Evolutionary conservation across 2,797 vertebrate genomes (phyloP), one percentile per base, ranked within the genome.

Genomic region (Lutjanus campechanus): DNA sequence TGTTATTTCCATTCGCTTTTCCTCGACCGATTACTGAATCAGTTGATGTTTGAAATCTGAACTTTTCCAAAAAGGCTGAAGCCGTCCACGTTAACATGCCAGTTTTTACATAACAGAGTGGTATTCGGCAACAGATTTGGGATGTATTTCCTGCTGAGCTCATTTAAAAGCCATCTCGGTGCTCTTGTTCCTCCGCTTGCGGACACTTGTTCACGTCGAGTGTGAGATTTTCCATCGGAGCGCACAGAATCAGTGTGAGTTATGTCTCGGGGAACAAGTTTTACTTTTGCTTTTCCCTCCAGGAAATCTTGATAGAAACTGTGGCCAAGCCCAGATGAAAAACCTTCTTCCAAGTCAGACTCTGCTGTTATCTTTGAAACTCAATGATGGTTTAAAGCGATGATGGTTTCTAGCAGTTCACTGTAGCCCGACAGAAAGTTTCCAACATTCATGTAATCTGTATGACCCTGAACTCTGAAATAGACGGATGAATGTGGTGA

Each of bases 401-500:
- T 62, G 59, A 59, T 65, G 44, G 66, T 67, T 78, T 76, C 62
- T 56, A 53, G 58, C 25, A 44, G 17, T 11, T 15, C 8, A 3
- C 5, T 63, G 40, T 16, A 64, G 50, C 40, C 55, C 0, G 3
- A 44, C 64, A 67, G 15, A 58, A 58, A 70, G 46, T 64, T 76
- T 64, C 22, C 55, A 82, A 60, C 40, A 47, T 64, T 58, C 5
- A 46, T 67, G 65, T 64, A 56, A 74, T 82, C 64, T 78, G 73
- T 59, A 68, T 76, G 62, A 76, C 43, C 49, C 43, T 66, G 60
- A 77, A 69, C 22, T 61, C 36, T 62, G 11, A 71, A 46, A 19
- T 0, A 54, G 46, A 82, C n/a, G 6, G 69, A 81, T 77, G 54
- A 29, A 83, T 77, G 13, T 84, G 78, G 59, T 76, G 74, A 85